These are phyloP conservation scores for Ectemnius lituratus DNA, from an alignment of 2,888 invertebrate genomes.

Conservation along the genomic window DNA sequence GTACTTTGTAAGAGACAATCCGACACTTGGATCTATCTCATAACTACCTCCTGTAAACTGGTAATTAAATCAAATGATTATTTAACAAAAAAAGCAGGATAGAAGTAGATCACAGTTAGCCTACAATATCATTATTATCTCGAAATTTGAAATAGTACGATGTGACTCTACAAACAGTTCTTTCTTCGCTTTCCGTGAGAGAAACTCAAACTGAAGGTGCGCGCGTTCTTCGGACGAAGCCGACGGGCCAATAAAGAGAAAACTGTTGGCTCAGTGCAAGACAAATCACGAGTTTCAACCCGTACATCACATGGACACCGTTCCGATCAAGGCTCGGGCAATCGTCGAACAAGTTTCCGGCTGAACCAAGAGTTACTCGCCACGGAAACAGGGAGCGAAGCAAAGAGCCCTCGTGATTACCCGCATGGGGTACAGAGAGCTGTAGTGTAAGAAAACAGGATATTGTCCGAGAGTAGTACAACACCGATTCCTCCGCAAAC, in stretches of 20 bases:
- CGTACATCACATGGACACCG: conserved; percentile 32
- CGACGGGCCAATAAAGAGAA: conserved; percentile 39
- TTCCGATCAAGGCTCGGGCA: conserved; percentile 43
- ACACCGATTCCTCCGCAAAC: conserved; percentile 19
- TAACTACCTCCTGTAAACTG: too few relatives aligned
- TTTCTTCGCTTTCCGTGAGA: too few relatives aligned
- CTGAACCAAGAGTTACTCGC: conserved; percentile 41
- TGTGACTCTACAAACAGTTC: too few relatives aligned
- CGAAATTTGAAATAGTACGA: too few relatives aligned
- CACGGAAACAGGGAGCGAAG: conserved; percentile 19
- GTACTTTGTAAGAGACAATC: too few relatives aligned
- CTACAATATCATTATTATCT: too few relatives aligned
- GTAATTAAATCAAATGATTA: too few relatives aligned
- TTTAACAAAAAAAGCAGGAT: too few relatives aligned
- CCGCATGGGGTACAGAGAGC: conserved; percentile 48
- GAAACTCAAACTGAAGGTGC: neutral
- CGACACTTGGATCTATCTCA: too few relatives aligned
- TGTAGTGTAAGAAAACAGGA: conserved; percentile 50
- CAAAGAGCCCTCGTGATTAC: conserved; percentile 51
- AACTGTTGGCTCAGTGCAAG: conserved; percentile 37
- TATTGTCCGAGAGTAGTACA: conserved; percentile 39
- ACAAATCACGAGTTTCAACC: conserved; percentile 48
- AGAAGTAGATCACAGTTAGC: too few relatives aligned
- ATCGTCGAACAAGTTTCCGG: conserved; percentile 30
- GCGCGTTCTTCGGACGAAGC: neutral